Conservation (phyloP, 2,113 vertebrate species). For the Salvelinus fontinalis region DNA sequence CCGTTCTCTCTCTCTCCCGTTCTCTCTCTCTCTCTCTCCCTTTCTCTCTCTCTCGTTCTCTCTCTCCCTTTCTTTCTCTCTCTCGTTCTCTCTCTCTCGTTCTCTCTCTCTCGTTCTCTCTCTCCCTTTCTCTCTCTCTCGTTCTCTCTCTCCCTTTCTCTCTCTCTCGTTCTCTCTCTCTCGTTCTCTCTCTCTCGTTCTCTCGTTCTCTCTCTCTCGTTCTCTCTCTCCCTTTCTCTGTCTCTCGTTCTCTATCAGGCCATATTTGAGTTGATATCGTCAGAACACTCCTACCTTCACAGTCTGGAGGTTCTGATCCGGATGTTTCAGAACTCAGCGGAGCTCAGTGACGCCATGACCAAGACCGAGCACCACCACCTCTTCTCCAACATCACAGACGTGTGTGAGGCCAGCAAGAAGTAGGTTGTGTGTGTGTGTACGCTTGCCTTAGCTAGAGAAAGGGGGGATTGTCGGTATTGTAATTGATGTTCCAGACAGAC, state of each 20-base stretch:
- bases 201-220: rapidly evolving
- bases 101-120: no score
- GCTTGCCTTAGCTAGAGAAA: background rate
- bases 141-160: no score
- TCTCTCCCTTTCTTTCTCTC: rapidly evolving
- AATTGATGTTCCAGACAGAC: background rate
- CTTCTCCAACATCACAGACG: conserved; percentile 94
- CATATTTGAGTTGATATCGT: conserved; percentile 98
- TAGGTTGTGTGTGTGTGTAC: conserved; percentile 61
- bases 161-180: no score
- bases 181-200: rapidly evolving
- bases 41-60: no score
- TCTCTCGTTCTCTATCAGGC: conserved; percentile 70
- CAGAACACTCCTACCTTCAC: conserved; percentile 94
- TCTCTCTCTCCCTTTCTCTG: no score
- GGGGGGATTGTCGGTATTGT: background rate
- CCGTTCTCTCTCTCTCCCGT: no score
- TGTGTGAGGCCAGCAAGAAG: conserved; percentile 93
- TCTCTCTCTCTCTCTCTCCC: no score
- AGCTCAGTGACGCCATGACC: conserved; percentile 89
- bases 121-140: rapidly evolving
- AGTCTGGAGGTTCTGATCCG: conserved; percentile 93
- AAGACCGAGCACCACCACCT: conserved; percentile 96
- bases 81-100: no score
- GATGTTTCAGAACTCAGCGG: conserved; percentile 92